Percentiles rank a stretch among this genome's conserved stretches.
phyloP scores from a whole-genome alignment of 2,888 invertebrate genomes.

The Caenorhabditis sp. region DNA sequence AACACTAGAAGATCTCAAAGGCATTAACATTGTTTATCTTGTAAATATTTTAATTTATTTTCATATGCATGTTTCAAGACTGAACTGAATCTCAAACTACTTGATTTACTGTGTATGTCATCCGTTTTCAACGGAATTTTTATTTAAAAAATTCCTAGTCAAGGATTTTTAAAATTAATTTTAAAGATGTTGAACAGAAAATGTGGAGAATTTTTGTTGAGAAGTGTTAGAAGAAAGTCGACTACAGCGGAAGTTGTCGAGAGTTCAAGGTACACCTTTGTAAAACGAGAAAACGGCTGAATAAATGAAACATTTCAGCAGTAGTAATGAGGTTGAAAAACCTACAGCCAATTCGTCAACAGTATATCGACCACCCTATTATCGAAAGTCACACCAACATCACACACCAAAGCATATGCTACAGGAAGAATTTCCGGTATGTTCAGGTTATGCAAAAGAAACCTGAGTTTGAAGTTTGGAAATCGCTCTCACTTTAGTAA shows the following conservation, averaged over 20 bases:
- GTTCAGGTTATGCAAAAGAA: neutral
- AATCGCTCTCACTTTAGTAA: no score
- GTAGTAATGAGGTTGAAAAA: conserved; percentile 4
- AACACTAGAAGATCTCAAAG: neutral
- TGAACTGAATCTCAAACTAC: no score
- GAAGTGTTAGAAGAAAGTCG: conserved; percentile 23
- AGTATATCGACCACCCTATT: conserved; percentile 51
- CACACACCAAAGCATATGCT: conserved; percentile 54
- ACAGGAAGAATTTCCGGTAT: conserved; percentile 56
- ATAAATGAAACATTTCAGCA: neutral
- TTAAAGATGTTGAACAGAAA: conserved; percentile 31
- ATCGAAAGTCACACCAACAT: conserved; percentile 47
- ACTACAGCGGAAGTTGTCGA: conserved; percentile 8
- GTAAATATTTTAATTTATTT: no score
- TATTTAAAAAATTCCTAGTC: neutral
- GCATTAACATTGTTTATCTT: no score
- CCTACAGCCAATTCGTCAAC: conserved; percentile 32
- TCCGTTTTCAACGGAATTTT: neutral
- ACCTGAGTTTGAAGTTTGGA: no score
- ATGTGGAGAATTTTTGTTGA: conserved; percentile 8
- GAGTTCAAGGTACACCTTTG: neutral
- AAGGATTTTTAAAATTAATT: neutral
- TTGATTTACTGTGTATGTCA: no score
- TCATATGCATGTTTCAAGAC: no score
- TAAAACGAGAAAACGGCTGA: neutral